These are phyloP conservation scores for Fulmarus glacialis DNA, from an alignment of 2,113 vertebrate species.

Conservation along the genomic window DNA sequence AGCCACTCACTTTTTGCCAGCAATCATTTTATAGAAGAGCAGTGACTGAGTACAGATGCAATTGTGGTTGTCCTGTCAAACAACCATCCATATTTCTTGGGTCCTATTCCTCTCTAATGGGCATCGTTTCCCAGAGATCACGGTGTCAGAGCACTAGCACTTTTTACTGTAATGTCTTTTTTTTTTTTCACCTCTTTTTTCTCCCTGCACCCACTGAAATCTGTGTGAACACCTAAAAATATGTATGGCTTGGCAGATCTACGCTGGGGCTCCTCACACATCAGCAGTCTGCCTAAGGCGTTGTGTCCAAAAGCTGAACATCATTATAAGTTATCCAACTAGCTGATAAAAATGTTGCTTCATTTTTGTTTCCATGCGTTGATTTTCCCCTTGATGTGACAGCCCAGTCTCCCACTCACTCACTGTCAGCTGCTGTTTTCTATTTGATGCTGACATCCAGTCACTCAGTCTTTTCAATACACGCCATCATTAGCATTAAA, in stretches of 20 bases:
- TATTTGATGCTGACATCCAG: conserved; percentile 4
- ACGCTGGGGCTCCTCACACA: conserved; percentile 3
- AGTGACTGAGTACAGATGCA: not conserved
- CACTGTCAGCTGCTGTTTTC: not conserved
- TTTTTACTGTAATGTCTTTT: not conserved
- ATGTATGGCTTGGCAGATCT: conserved; percentile 9
- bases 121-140: not conserved
- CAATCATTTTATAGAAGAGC: not conserved
- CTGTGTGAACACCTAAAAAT: conserved; percentile 14
- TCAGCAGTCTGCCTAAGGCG: conserved; percentile 52
- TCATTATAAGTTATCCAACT: conserved; percentile 36
- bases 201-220: conserved; percentile 6
- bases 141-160: not conserved
- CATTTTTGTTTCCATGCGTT: conserved; percentile 13
- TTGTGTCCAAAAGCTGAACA: conserved; percentile 45
- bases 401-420: conserved; percentile 34
- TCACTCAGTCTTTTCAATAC: not conserved
- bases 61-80: not conserved
- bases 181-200: not conserved
- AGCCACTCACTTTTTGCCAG: not conserved
- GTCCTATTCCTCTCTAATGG: not conserved
- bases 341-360: conserved; percentile 21
- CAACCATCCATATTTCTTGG: not conserved
- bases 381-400: conserved; percentile 38
- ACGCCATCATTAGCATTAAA: not conserved